phyloP scores from a whole-genome alignment of 2,888 invertebrate species.

The Chironomus riparius region DNA sequence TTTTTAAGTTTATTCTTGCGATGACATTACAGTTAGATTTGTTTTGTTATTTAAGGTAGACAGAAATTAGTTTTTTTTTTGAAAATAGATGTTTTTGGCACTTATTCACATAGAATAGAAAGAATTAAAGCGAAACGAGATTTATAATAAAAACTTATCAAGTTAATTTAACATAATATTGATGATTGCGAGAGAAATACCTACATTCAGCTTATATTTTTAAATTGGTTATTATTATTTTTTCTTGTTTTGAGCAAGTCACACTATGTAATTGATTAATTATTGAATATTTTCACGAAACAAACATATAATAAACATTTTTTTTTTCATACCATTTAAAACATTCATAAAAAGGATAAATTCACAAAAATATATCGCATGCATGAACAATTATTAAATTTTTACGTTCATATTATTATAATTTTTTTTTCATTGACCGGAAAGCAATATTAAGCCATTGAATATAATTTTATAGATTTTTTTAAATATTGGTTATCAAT shows the following conservation, averaged over 20 bases:
- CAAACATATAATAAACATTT: neutral
- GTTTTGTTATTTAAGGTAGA: neutral
- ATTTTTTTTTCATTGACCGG: constrained; percentile 13
- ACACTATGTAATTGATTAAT: constrained; percentile 6
- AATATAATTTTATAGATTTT: neutral
- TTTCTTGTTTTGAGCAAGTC: constrained; percentile 7
- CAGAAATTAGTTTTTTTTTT: neutral
- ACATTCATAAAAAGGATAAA: neutral
- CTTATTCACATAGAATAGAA: neutral
- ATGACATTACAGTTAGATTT: neutral
- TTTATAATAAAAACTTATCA: constrained; percentile 16
- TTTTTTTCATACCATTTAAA: neutral
- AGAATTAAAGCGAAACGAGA: neutral
- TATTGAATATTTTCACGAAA: no score
- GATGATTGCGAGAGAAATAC: constrained; percentile 26
- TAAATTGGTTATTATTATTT: neutral
- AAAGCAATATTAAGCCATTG: constrained; percentile 12
- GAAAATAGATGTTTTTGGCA: neutral
- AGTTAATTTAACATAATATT: constrained; percentile 15
- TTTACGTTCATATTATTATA: neutral
- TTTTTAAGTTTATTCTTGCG: neutral
- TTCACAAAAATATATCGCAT: neutral
- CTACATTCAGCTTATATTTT: neutral
- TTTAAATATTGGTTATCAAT: neutral
- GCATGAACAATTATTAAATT: neutral